Conservation (phyloP, 92 coral and sea anemone species). For the Scolanthus callimorphus region DNA sequence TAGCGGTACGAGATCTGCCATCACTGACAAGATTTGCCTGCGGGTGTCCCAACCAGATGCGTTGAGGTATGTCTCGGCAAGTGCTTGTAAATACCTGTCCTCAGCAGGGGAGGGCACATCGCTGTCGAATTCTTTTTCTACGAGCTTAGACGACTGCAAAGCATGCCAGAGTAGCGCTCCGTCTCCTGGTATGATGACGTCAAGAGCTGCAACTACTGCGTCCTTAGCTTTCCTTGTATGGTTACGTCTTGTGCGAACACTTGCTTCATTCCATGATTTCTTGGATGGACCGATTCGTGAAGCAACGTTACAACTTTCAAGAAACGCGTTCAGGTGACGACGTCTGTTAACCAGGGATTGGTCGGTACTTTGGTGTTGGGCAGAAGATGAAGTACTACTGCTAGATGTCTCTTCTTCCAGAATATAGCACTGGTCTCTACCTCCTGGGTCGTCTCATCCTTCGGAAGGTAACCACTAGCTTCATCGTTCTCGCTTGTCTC, state of each 20-base stretch:
- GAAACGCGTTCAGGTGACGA: constrained; percentile 16
- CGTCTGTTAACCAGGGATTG: constrained; percentile 6
- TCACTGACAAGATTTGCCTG: constrained; percentile 17
- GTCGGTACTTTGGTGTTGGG: not conserved
- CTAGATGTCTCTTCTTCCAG: too few relatives aligned
- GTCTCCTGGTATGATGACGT: constrained; percentile 17
- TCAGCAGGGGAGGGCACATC: constrained; percentile 9
- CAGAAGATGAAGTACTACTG: constrained; percentile 1
- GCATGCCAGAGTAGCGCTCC: constrained; percentile 24
- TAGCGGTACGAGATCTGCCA: constrained; percentile 35
- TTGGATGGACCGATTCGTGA: constrained; percentile 9
- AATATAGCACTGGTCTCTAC: too few relatives aligned
- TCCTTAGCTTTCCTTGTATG: constrained; percentile 23
- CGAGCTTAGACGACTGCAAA: constrained; percentile 18
- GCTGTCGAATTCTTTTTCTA: constrained; percentile 8
- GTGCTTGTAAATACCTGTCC: constrained; percentile 19
- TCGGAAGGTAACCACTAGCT: not conserved
- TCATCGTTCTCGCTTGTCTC: too few relatives aligned
- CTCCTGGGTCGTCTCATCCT: too few relatives aligned
- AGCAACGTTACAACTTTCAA: constrained; percentile 9
- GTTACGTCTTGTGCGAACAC: constrained; percentile 19
- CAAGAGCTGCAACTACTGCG: constrained; percentile 12
- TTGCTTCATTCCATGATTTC: constrained; percentile 17
- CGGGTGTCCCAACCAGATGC: constrained; percentile 44
- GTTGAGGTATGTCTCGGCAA: constrained; percentile 32